These are phyloP conservation scores for Phylloscopus trochiloides DNA, from an alignment of 2,113 vertebrate genomes.

Conservation along the genomic window DNA sequence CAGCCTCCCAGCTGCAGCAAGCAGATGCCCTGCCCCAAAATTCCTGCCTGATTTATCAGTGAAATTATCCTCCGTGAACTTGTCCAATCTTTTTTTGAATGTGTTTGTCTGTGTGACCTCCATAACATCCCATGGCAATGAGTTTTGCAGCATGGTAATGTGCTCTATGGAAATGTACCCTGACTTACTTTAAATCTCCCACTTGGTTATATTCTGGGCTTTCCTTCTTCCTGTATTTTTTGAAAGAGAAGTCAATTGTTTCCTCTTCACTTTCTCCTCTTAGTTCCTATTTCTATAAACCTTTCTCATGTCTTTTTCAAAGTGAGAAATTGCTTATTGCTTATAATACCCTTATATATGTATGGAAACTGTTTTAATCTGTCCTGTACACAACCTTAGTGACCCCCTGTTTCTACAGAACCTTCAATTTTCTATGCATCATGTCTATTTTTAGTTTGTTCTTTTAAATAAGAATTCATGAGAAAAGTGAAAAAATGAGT, in stretches of 20 bases:
- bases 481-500: neutral
- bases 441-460: neutral
- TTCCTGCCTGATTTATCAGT: neutral
- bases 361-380: neutral
- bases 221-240: neutral
- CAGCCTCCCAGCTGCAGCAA: neutral
- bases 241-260: neutral
- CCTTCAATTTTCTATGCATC: neutral
- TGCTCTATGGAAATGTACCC: neutral
- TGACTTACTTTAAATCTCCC: neutral
- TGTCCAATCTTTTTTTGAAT: neutral
- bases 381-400: neutral
- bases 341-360: neutral
- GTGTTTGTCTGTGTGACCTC: neutral
- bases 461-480: neutral
- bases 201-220: neutral
- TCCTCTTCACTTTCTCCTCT: neutral
- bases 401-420: neutral
- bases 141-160: neutral
- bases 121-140: neutral
- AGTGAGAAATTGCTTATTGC: neutral
- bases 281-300: neutral
- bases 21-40: neutral
- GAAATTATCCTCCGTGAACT: neutral
- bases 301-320: neutral